A percentile compares a stretch with the other conserved stretches of the same genome.
Conservation (phyloP, 2,888 invertebrate genomes). For the Glomeris marginata region DNA sequence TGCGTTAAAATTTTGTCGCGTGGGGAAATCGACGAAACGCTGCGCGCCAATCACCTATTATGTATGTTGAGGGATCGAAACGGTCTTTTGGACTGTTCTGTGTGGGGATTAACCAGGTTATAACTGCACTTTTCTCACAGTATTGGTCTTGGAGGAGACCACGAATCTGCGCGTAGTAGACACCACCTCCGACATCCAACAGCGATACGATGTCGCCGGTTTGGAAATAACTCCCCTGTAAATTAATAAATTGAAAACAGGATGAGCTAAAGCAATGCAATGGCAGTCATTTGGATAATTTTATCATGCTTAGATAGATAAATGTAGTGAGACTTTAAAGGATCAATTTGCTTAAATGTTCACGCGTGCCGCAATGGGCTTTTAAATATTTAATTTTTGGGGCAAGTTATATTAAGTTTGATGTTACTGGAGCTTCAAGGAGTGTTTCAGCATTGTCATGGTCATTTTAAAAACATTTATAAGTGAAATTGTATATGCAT, state of each 20-base stretch:
- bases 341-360: no score
- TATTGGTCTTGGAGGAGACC: slow-evolving; percentile 83
- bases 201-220: slow-evolving; percentile 81
- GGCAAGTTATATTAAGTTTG: no score
- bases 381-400: no score
- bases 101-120: slow-evolving; percentile 84
- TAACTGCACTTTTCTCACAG: slow-evolving; percentile 79
- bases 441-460: no score
- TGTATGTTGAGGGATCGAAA: slow-evolving; percentile 77
- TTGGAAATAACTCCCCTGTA: slow-evolving; percentile 51
- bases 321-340: no score
- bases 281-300: no score
- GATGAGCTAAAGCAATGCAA: no score
- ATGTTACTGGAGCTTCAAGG: no score
- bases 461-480: slow-evolving; percentile 3
- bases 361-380: no score
- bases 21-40: background rate
- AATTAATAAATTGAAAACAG: slow-evolving; percentile 6
- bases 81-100: slow-evolving; percentile 55
- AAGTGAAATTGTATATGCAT: background rate
- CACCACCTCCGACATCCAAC: slow-evolving; percentile 53
- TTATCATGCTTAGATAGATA: no score
- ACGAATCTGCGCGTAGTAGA: slow-evolving; percentile 77
- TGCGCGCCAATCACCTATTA: slow-evolving; percentile 47
- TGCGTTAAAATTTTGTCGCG: background rate